Base-by-base conservation (phyloP, 2,888 invertebrate genomes). In the Volucella zonaria region DNA sequence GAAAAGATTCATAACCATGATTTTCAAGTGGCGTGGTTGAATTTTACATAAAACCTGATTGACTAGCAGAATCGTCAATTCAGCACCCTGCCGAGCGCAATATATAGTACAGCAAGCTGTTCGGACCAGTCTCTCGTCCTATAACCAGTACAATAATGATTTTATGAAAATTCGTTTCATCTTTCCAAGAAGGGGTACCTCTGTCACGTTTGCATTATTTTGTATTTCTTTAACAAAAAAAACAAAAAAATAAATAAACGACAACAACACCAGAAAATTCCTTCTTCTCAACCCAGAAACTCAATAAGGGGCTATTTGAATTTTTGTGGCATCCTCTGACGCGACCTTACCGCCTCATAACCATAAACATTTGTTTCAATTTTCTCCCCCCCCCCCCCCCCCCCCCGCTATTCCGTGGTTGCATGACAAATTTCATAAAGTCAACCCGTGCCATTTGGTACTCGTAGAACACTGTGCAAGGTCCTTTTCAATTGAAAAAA, bases 391-490 rank as follows among this genome's bases (percentile, higher is more conserved):
- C 47, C 42, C 6, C 31, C 47, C 42, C 56, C 3, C 18, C 23
- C 23, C 23, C 6, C 31, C 47, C 42, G 23, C 70, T 15, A 52
- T 59, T 70, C 70, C 62, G 64, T 18, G 70, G 62, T 77, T 61
- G 61, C 82, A 77, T 82, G 82, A 77, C 70, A 82, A 76, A 82
- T 82, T 82, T 77, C 77, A 77, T 73, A 77, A 82, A 66, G 31
- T 71, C 54, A 82, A 71, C 76, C 61, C 71, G 61, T 61, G 47
- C 40, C 23, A 18, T 45, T 40, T 74, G 45, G 11, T 74, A 15
- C 38, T 42, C 15, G 18, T 61, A 3, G 51, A 67, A 66, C 49
- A 43, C 14, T 56, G 58, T 45, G 38, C 40, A 52, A 56, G 59
- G 64, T 40, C 58, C 62, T 73, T 38, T 38, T 12, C 11, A 73